Evolutionary conservation across 2,888 invertebrate genomes (phyloP).

Genomic region (Unio pictorum): DNA sequence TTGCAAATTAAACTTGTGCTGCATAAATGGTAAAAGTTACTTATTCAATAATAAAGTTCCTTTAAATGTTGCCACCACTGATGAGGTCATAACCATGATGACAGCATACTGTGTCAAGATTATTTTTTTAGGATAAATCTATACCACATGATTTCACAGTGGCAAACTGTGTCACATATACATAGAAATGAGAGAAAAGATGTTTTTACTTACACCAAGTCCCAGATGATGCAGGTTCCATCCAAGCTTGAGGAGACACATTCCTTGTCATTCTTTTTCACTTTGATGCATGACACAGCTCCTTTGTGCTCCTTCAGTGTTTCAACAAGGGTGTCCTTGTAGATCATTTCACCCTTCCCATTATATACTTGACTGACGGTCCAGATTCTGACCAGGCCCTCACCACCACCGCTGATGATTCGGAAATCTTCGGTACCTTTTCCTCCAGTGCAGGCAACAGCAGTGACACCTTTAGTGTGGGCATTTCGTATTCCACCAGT

Average conservation of each 20-base stretch:
- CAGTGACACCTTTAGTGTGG: slow-evolving; percentile 91
- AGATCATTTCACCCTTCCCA: slow-evolving; percentile 28
- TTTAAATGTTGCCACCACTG: too few species aligned
- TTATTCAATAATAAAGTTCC: too few species aligned
- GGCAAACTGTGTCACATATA: too few species aligned
- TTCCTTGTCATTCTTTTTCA: slow-evolving; percentile 84
- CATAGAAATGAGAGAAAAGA: background rate
- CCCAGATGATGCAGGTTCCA: slow-evolving; percentile 95
- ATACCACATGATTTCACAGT: too few species aligned
- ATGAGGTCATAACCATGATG: too few species aligned
- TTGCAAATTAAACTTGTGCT: too few species aligned
- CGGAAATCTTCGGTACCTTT: slow-evolving; percentile 49
- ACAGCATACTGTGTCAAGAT: too few species aligned
- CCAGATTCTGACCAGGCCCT: slow-evolving; percentile 80
- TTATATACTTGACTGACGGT: slow-evolving; percentile 35
- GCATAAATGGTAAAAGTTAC: too few species aligned
- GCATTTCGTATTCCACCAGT: slow-evolving; percentile 87
- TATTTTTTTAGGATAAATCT: too few species aligned
- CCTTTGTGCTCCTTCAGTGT: slow-evolving; percentile 91
- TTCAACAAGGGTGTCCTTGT: slow-evolving; percentile 35
- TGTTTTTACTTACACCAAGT: slow-evolving; percentile 78
- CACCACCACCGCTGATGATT: slow-evolving; percentile 90
- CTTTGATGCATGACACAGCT: slow-evolving; percentile 85
- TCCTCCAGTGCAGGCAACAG: slow-evolving; percentile 80
- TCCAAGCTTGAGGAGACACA: slow-evolving; percentile 92